Percentiles rank a stretch among this genome's conserved stretches.
phyloP scores from a whole-genome alignment of 2,113 vertebrate genomes.

The Oenanthe melanoleuca region DNA sequence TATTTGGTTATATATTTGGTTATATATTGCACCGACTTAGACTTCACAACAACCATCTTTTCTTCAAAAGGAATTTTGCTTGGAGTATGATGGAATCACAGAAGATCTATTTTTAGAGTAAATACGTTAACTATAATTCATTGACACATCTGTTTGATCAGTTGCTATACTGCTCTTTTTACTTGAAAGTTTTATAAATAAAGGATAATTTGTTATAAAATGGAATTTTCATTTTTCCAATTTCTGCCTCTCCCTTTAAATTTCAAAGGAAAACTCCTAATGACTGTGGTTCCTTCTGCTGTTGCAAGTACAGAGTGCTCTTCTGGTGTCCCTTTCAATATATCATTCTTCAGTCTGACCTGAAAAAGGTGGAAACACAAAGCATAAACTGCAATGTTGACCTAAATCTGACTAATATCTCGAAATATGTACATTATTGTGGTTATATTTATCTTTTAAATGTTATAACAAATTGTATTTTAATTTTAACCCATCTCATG shows the following conservation, averaged over 20 bases:
- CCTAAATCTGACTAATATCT: constrained; percentile 71
- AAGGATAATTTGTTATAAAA: constrained; percentile 38
- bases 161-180: constrained; percentile 43
- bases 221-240: constrained; percentile 14
- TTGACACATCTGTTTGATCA: background rate
- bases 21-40: background rate
- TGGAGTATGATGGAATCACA: background rate
- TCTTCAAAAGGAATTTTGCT: background rate
- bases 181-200: constrained; percentile 61
- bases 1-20: background rate
- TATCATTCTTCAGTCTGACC: background rate
- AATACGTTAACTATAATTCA: background rate
- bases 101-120: constrained; percentile 22
- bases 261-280: background rate
- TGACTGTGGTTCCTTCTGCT: background rate
- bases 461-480: constrained; percentile 69
- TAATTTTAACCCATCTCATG: constrained; percentile 77
- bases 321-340: background rate
- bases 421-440: constrained; percentile 75
- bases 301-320: background rate
- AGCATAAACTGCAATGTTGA: constrained; percentile 35
- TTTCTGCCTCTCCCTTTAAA: constrained; percentile 16
- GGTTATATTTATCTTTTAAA: constrained; percentile 76
- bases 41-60: background rate
- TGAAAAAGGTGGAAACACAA: constrained; percentile 4